Conservation (phyloP, 1,140 invertebrate species). For the Sesamia nonagrioides region DNA sequence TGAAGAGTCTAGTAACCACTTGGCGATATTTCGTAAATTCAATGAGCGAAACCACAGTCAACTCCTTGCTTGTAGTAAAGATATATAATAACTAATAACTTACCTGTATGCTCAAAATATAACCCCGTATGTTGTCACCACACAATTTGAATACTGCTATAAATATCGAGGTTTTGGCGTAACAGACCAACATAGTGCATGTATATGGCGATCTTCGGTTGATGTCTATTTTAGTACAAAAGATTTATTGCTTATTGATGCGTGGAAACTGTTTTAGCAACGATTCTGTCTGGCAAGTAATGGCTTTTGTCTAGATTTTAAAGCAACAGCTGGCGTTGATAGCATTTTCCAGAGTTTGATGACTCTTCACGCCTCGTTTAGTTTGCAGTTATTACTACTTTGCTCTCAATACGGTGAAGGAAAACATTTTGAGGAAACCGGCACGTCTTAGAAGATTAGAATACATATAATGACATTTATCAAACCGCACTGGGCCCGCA, state of each 20-base stretch:
- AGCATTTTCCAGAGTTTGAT: conserved; percentile 1
- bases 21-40: too few relatives aligned
- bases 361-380: not conserved
- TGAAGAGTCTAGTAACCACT: too few relatives aligned
- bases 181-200: not conserved
- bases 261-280: not conserved
- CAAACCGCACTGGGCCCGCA: too few relatives aligned
- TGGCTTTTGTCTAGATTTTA: conserved; percentile 15
- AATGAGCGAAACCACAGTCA: too few relatives aligned
- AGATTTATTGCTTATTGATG: conserved; percentile 3
- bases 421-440: too few relatives aligned
- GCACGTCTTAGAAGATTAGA: too few relatives aligned
- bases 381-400: not conserved
- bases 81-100: too few relatives aligned
- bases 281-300: conserved; percentile 1
- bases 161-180: conserved; percentile 16
- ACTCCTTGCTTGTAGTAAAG: too few relatives aligned
- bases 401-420: not conserved
- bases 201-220: not conserved
- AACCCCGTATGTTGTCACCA: not conserved
- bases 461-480: too few relatives aligned
- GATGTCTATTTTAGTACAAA: not conserved
- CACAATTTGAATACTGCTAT: conserved; percentile 15
- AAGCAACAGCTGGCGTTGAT: not conserved
- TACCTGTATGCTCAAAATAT: not conserved